Percentiles rank a stretch among this genome's conserved stretches.
Evolutionary conservation across 2,888 invertebrate species (phyloP).

Genomic region (Stenoptilia bipunctidactyla): DNA sequence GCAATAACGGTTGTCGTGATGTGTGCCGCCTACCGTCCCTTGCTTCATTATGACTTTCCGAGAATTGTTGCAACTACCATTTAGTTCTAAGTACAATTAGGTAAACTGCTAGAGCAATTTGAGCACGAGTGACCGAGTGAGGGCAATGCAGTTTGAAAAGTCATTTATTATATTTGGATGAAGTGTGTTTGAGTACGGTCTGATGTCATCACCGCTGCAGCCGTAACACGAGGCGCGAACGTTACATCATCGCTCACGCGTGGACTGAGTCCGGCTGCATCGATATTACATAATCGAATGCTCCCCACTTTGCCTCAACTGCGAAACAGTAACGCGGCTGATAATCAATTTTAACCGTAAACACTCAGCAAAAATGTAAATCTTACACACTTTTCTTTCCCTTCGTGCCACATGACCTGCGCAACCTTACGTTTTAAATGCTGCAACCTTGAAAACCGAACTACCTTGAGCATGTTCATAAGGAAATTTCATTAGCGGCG

Average conservation of each 20-base stretch:
- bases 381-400: neutral
- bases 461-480: neutral
- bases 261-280: neutral
- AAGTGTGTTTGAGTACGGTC: neutral
- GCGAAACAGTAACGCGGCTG: neutral
- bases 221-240: neutral
- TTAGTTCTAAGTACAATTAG: conserved; percentile 22
- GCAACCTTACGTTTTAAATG: conserved; percentile 1
- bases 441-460: neutral
- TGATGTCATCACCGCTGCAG: neutral
- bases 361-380: neutral
- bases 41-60: conserved; percentile 35
- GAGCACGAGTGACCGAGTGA: neutral
- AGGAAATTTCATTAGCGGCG: neutral
- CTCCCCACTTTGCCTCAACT: neutral
- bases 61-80: conserved; percentile 31
- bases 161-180: no score
- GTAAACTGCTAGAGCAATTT: neutral
- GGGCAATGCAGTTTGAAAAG: no score
- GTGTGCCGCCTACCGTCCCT: conserved; percentile 29
- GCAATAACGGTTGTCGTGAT: conserved; percentile 31
- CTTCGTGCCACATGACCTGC: neutral
- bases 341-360: neutral
- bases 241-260: neutral
- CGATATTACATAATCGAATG: no score